Conservation (phyloP, 2,113 vertebrate genomes). For the Anoura caudifer region DNA sequence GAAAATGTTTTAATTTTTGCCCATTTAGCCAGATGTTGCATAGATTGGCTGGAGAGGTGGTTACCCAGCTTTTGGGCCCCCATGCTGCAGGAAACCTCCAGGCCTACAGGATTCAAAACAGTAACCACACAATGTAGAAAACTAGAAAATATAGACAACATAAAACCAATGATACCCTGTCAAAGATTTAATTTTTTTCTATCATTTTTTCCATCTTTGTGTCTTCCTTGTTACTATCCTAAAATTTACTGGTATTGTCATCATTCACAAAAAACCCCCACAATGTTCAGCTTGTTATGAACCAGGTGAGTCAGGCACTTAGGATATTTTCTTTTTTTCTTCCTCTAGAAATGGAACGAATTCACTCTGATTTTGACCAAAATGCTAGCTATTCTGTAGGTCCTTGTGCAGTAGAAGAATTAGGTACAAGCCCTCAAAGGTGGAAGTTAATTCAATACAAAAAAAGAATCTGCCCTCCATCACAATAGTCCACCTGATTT, state of each 20-base stretch:
- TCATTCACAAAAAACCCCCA: neutral
- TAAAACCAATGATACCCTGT: neutral
- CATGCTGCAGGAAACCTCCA: neutral
- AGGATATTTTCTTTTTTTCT: neutral
- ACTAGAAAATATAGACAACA: neutral
- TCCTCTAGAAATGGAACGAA: neutral
- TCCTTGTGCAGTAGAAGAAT: neutral
- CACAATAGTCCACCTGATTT: neutral
- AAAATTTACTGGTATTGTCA: neutral
- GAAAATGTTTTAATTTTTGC: too few species aligned
- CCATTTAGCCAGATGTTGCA: neutral
- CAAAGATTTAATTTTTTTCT: neutral
- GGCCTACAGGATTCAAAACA: neutral
- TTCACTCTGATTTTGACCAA: neutral
- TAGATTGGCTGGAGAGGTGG: neutral
- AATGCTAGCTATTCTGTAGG: neutral
- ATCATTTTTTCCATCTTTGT: neutral
- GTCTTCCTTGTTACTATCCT: neutral
- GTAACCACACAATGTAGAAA: neutral
- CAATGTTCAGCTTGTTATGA: neutral
- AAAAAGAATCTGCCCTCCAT: neutral
- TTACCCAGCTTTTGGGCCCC: too few species aligned
- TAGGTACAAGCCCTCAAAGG: neutral
- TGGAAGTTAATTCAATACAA: neutral
- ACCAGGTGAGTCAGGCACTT: neutral